Evolutionary conservation across 2,797 vertebrate species (phyloP), one percentile per base, ranked within the genome.

Genomic region (Malurus leucopterus): DNA sequence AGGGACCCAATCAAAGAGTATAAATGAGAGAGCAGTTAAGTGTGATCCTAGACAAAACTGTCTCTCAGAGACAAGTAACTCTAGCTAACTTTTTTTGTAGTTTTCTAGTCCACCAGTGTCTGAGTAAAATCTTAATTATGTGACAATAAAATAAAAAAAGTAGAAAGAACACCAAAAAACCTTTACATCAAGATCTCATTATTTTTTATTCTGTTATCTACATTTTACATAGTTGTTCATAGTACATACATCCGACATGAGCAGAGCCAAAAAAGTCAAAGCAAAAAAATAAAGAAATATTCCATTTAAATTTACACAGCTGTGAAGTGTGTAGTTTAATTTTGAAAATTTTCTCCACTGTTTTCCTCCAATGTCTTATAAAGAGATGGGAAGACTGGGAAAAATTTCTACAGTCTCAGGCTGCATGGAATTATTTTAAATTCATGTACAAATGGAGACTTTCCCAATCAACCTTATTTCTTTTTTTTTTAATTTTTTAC

Each of bases 101-200:
- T 53, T 92, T 88, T 86, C 16, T 44, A 34, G 20, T 62, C 10
- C 10, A 63, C 15, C 30, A 51, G 5, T 6, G 57, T 50, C 63
- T 58, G 29, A 75, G 15, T 44, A 70, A 84, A 75, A 73, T 49
- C 21, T 67, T 82, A 57, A 41, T 36, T n/a, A 61, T 41, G 6
- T 69, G 23, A 34, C 27, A 75, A 51, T 34, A 12, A 59, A 55
- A 54, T 2, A 62, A 10, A 74, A 90, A 65, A 79, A 40, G 3
- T 8, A 11, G 8, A 65, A 72, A 59, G 7, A 54, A 36, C 6
- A 47, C 0, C 0, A n/a, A n/a, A 68, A 82, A 32, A 6, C 0
- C 3, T 61, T 36, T 55, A 17, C 26, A 29, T 47, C 36, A 59
- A 64, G 20, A 41, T 46, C 3, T 61, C 8, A 23, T 69, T 64